A percentile compares a stretch with the other conserved stretches of the same genome.
phyloP scores from a whole-genome alignment of 2,888 invertebrate species.

The Watsonalla binaria region DNA sequence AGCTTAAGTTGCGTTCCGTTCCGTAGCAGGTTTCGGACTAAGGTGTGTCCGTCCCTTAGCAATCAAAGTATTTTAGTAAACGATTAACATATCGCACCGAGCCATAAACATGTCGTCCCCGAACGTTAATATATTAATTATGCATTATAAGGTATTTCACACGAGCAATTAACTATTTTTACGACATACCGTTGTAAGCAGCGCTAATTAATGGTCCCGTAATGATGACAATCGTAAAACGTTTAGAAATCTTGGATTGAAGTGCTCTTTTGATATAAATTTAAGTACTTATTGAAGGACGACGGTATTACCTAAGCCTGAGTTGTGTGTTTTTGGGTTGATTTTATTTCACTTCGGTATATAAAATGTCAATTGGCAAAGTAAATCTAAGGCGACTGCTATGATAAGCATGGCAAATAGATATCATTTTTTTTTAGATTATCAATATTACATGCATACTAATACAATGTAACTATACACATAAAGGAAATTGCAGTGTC shows the following conservation, averaged over 20 bases:
- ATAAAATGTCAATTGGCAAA: no score
- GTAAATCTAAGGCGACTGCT: no score
- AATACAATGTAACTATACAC: no score
- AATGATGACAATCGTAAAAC: conserved; percentile 31
- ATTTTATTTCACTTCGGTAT: no score
- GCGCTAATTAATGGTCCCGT: conserved; percentile 25
- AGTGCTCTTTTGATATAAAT: background rate
- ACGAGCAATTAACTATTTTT: conserved; percentile 28
- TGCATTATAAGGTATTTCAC: conserved; percentile 28
- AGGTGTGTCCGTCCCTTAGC: background rate
- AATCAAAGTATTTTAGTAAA: conserved; percentile 5
- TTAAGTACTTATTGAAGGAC: background rate
- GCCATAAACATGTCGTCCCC: conserved; percentile 24
- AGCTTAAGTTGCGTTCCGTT: no score
- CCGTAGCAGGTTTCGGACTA: background rate
- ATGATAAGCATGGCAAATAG: no score
- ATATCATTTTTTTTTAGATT: no score
- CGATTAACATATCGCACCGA: conserved; percentile 7
- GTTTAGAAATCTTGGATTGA: conserved; percentile 9
- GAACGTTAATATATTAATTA: conserved; percentile 20
- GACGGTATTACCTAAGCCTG: background rate
- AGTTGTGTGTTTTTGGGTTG: no score
- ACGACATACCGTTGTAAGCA: conserved; percentile 4
- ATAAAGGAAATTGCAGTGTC: no score
- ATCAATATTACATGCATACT: no score